Conservation (phyloP, 2,113 vertebrate genomes). For the Aptenodytes forsteri region DNA sequence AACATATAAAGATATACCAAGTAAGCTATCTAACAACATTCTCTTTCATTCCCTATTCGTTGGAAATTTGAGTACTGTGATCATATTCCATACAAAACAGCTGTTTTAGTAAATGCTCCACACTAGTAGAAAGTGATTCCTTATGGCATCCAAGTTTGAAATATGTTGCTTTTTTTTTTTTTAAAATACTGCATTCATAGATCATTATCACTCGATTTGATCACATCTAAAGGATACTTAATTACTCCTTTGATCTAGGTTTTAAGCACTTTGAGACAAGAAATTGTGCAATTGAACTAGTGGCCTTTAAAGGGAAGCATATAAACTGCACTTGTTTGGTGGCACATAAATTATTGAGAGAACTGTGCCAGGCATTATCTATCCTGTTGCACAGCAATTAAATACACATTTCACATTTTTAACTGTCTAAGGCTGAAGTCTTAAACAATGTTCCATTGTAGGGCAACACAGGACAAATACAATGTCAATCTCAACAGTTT, state of each 20-base stretch:
- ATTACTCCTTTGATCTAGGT: neutral
- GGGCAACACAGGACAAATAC: conserved; percentile 23
- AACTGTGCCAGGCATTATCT: conserved; percentile 36
- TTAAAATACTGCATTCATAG: neutral
- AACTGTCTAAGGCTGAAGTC: conserved; percentile 43
- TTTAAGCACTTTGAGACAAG: neutral
- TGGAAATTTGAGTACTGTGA: neutral
- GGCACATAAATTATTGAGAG: conserved; percentile 45
- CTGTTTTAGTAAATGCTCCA: neutral
- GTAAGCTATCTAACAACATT: neutral
- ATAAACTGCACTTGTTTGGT: conserved; percentile 51
- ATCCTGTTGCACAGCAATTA: conserved; percentile 36
- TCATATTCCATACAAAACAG: neutral
- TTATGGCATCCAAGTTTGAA: neutral
- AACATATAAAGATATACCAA: neutral
- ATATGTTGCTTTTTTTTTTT: neutral
- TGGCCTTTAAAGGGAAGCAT: neutral
- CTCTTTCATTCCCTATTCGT: neutral
- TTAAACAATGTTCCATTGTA: conserved; percentile 43
- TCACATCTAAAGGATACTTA: neutral
- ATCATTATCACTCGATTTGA: neutral
- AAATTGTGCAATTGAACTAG: neutral
- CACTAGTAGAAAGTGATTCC: neutral
- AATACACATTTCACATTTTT: conserved; percentile 62
- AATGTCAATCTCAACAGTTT: neutral